Evolutionary conservation across 2,797 vertebrate genomes (phyloP), one percentile per base, ranked within the genome.

Genomic region (Brachymystax lenok): DNA sequence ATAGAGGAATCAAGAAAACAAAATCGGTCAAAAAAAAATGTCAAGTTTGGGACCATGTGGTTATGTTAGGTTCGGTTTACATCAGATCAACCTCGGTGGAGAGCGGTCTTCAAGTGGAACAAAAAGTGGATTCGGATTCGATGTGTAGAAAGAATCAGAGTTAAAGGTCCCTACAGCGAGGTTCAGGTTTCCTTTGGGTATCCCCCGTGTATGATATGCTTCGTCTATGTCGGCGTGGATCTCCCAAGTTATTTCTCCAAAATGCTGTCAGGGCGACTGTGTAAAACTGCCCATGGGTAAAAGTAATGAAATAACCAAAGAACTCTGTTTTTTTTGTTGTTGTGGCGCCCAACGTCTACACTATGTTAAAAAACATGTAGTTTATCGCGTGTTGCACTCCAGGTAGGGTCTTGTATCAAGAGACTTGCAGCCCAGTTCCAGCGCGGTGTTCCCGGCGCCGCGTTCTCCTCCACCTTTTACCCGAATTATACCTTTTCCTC

Each of bases 371-470:
- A 82, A 79, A 13, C 84, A 64, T 74, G 27, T 27, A 7, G 5
- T 16, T 76, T 77, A 78, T 46, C 77, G 83, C 75, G 54, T 69
- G 83, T 74, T 82, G 84, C 81, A 83, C 69, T 68, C 79, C 73
- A 74, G 12, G 74, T 76, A 81, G 40, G 17, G 13, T 71, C 33
- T 5, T 74, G 71, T 86, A 79, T 88, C 81, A 84, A 80, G 78
- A 86, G 84, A 88, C 52, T 82, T 78, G 82, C 84, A 76, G 82
- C 77, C 76, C 78, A 46, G 77, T 81, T 75, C 12, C 63, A 66
- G 75, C 52, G 69, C 84, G 74, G 75, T 52, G 24, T 52, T 82
- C 77, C 83, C 84, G 80, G 79, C 84, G 80, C 85, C 89, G 81
- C 90, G 88, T 88, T 85, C 81, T 50, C 5, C 81, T 50, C 5